phyloP scores from a whole-genome alignment of 1,140 invertebrate species.

The Drosophila nasuta region DNA sequence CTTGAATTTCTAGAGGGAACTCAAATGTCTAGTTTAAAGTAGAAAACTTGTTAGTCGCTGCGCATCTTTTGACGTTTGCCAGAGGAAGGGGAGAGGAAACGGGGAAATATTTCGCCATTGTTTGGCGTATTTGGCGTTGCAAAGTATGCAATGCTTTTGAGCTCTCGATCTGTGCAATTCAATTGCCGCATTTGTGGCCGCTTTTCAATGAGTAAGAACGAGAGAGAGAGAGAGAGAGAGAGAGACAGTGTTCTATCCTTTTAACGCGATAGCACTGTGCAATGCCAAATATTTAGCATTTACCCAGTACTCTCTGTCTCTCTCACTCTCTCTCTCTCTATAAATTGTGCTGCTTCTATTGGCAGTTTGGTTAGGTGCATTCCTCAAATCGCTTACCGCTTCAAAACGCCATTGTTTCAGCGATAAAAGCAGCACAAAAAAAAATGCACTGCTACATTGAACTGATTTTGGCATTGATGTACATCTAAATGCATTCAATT shows the following conservation, averaged over 20 bases:
- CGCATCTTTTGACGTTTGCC: slow-evolving; percentile 42
- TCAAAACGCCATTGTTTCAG: background rate
- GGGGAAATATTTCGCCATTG: slow-evolving; percentile 69
- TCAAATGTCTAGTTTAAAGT: slow-evolving; percentile 65
- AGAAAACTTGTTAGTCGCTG: slow-evolving; percentile 47
- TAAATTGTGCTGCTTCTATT: background rate
- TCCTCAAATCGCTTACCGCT: slow-evolving; percentile 18
- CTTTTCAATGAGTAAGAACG: background rate
- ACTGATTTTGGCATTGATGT: background rate
- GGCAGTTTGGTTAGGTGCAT: slow-evolving; percentile 28
- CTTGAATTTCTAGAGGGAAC: slow-evolving; percentile 63
- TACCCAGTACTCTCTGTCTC: background rate
- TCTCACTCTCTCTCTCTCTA: background rate
- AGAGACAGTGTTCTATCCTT: background rate
- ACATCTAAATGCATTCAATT: background rate
- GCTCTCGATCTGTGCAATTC: slow-evolving; percentile 64
- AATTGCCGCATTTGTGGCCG: slow-evolving; percentile 70
- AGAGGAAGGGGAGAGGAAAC: slow-evolving; percentile 6
- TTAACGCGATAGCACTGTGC: slow-evolving; percentile 18
- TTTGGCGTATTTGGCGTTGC: slow-evolving; percentile 62
- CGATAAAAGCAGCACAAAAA: background rate
- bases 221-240: background rate
- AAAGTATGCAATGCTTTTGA: slow-evolving; percentile 77
- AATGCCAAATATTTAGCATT: slow-evolving; percentile 54
- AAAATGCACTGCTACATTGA: background rate